A percentile compares a stretch with the other conserved stretches of the same genome.
Evolutionary conservation across 2,888 invertebrate species (phyloP).

Genomic region (Panorpa germanica): DNA sequence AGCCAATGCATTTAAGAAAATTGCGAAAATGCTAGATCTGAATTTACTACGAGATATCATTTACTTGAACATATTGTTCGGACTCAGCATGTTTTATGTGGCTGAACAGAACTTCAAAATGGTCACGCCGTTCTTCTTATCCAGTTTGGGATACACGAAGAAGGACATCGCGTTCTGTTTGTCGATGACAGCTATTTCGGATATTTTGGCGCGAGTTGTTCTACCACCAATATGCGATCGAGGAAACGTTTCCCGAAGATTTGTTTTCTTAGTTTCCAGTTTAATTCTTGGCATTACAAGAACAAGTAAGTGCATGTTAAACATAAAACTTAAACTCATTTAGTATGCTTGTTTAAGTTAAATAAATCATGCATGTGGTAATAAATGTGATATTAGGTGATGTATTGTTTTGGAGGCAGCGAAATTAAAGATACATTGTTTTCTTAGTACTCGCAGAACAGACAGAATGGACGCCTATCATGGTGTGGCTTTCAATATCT

Average conservation of each 20-base stretch:
- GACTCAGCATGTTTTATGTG: constrained; percentile 52
- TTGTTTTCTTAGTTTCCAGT: constrained; percentile 50
- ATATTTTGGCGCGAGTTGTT: constrained; percentile 50
- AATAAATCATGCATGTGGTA: neutral
- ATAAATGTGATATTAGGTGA: neutral
- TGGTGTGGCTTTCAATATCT: constrained; percentile 52
- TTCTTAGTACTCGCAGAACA: constrained; percentile 52
- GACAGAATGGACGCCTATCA: constrained; percentile 44
- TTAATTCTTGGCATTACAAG: constrained; percentile 51
- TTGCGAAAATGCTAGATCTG: constrained; percentile 48
- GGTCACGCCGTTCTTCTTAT: constrained; percentile 49
- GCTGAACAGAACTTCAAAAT: constrained; percentile 59
- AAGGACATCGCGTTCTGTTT: constrained; percentile 52
- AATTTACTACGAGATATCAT: constrained; percentile 52
- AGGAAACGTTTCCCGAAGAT: constrained; percentile 43
- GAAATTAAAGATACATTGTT: constrained; percentile 10
- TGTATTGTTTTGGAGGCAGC: neutral
- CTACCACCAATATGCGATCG: constrained; percentile 58
- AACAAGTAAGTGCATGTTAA: constrained; percentile 38
- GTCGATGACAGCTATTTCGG: constrained; percentile 55
- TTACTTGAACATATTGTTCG: constrained; percentile 51
- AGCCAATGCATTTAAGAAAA: too few relatives aligned
- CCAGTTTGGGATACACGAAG: constrained; percentile 39
- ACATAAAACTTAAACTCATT: constrained; percentile 4
- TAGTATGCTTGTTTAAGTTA: constrained; percentile 6